phyloP scores from a whole-genome alignment of 1,140 invertebrate species.

The Centruroides vittatus region DNA sequence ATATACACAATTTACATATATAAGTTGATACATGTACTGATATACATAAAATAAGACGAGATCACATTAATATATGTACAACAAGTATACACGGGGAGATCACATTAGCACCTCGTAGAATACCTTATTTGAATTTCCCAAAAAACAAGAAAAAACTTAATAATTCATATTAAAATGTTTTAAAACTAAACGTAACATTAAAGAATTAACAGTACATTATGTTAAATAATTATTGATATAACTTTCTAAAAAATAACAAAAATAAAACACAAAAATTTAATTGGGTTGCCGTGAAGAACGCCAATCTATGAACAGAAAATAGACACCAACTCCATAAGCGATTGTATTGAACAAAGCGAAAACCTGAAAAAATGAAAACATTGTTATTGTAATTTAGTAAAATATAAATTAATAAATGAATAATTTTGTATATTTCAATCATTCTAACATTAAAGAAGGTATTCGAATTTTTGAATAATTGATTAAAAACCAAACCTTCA shows the following conservation, averaged over 20 bases:
- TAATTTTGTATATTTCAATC: too few relatives aligned
- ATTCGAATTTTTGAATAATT: too few relatives aligned
- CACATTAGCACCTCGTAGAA: constrained; percentile 42
- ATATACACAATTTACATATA: too few relatives aligned
- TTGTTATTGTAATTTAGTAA: constrained; percentile 1
- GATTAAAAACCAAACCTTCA: too few relatives aligned
- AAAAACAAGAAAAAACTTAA: background rate
- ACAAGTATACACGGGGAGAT: too few relatives aligned
- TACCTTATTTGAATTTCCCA: constrained; percentile 35
- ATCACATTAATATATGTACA: too few relatives aligned
- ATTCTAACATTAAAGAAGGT: too few relatives aligned
- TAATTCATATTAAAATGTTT: background rate
- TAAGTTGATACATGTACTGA: too few relatives aligned
- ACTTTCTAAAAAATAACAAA: too few relatives aligned
- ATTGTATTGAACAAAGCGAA: constrained; percentile 68
- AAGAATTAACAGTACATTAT: constrained; percentile 13
- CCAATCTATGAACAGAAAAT: constrained; percentile 58
- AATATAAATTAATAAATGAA: too few relatives aligned
- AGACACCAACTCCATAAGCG: constrained; percentile 56
- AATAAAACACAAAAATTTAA: too few relatives aligned
- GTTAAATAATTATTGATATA: constrained; percentile 4
- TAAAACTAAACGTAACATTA: constrained; percentile 46
- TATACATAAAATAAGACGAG: too few relatives aligned
- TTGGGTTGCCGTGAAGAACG: constrained; percentile 31
- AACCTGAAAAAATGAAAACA: constrained; percentile 38